Evolutionary conservation across 2,888 invertebrate species (phyloP).

Genomic region (Callimorpha dominula): DNA sequence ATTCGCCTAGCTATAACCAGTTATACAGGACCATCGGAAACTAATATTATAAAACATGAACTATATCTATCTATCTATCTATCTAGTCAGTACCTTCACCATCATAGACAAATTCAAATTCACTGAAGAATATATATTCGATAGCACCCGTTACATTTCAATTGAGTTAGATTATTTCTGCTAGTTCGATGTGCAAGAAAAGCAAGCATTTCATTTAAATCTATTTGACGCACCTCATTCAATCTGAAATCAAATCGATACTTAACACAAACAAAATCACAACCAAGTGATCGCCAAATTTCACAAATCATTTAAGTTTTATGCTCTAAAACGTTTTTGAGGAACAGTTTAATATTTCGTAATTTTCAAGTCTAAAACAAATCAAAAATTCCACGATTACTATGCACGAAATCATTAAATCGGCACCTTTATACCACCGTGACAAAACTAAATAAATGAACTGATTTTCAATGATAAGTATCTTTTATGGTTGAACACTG

Average conservation of each 20-base stretch:
- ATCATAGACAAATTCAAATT: constrained; percentile 6
- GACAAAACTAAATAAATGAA: constrained; percentile 45
- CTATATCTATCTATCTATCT: too few relatives aligned
- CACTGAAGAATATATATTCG: background rate
- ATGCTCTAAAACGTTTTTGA: constrained; percentile 19
- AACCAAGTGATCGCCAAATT: constrained; percentile 10
- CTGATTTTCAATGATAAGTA: constrained; percentile 44
- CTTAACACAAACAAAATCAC: constrained; percentile 3
- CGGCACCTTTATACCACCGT: constrained; percentile 37
- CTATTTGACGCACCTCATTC: constrained; percentile 18
- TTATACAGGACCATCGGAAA: too few relatives aligned
- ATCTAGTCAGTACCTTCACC: background rate
- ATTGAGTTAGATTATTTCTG: constrained; percentile 13
- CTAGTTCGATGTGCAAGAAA: constrained; percentile 19
- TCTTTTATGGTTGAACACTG: constrained; percentile 45
- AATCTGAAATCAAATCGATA: constrained; percentile 9
- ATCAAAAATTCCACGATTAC: constrained; percentile 47
- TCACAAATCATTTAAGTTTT: constrained; percentile 24
- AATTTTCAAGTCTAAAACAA: constrained; percentile 32
- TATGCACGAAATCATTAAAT: constrained; percentile 49
- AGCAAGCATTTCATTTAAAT: constrained; percentile 19
- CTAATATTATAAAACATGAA: too few relatives aligned
- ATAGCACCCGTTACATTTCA: constrained; percentile 12
- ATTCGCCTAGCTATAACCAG: too few relatives aligned
- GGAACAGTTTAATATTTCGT: constrained; percentile 19